Base-by-base conservation (phyloP, 2,888 invertebrate genomes). In the Thymelicus sylvestris region DNA sequence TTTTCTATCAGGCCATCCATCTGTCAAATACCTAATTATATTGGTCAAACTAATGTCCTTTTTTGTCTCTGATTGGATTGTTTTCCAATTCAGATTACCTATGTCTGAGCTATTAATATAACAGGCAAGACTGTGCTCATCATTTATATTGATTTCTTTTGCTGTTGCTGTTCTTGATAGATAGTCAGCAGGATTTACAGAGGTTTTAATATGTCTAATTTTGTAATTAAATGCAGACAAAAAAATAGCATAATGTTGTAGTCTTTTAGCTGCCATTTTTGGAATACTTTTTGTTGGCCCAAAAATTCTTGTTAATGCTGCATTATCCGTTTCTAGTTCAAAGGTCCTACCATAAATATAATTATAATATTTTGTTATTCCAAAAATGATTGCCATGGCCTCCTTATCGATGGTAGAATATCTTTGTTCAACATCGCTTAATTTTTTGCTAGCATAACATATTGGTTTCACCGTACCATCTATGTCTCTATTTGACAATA, bases 211-310 rank as follows among this genome's bases (percentile, higher is more conserved):
- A 63, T 77, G 73, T 64, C 57, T 66, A 6, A 79, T 67, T 62
- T 61, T 73, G 61, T 77, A 77, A 2, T 61, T 66, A 64, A 75
- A 76, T 44, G 66, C 73, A 47, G 76, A 75, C 4, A 79, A 62
- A 66, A 78, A 79, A n/a, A 77, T 78, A 5, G 77, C 73, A 66
- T 74, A 79, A 60, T 79, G 76, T 50, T 79, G 78, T n/a, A n/a
- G 10, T 15, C 77, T 15, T 63, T 79, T 82, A 0, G 83, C 81
- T 10, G 83, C 80, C 79, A 83, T 80, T 67, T 78, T 75, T 61
- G 12, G 63, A n/a, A 63, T 63, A 7, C 50, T 38, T n/a, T 63
- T 63, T n/a, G 73, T 79, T 0, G 80, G 80, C 2, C 78, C 76
- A 73, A 84, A 83, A 65, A 85, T 83, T 72, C 79, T 72, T 0